Base-by-base conservation (phyloP, 1,140 invertebrate genomes). In the Zaprionus africanus region DNA sequence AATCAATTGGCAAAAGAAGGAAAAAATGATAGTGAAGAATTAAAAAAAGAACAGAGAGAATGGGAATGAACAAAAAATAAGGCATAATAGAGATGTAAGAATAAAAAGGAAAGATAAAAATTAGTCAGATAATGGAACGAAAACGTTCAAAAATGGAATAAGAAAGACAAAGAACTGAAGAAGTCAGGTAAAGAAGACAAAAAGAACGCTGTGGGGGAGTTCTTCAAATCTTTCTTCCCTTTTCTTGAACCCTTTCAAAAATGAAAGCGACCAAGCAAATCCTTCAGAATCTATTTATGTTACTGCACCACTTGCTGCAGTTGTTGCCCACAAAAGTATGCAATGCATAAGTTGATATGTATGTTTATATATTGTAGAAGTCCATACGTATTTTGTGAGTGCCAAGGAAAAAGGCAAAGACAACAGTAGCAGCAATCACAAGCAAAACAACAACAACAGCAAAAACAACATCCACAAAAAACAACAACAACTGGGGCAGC, bases 391-490 rank as follows among this genome's bases (percentile, higher is more conserved):
- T 67, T 79, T 62, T 58, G 41, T 19, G 57, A 57, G 75, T 65
- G 61, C 19, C 17, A 78, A 78, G 59, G 62, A 58, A 70, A 82
- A 78, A 58, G 68, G 38, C 49, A 64, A 28, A 68, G 61, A 49
- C 51, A 57, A 34, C 38, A 51, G 19, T 22, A 64, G 34, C 28
- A 49, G 53, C 54, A 63, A 65, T 49, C 70, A 72, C 70, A 67
- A 71, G 69, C 79, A 86, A 70, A 72, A 67, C 63, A 74, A 72
- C 79, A 87, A 82, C 76, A 87, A 78, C 83, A 83, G 77, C 87
- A 87, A 82, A 22, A 22, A 22, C 53, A 57, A 79, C 65, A 72
- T 61, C 13, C n/a, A 4, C 36, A 57, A 60, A 34, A 51, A 60
- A 38, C 51, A 57, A 77, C 17, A 34, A 2, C 36, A 46, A 34